These are phyloP conservation scores for Clivina fossor DNA, from an alignment of 2,888 invertebrate species.

Conservation along the genomic window DNA sequence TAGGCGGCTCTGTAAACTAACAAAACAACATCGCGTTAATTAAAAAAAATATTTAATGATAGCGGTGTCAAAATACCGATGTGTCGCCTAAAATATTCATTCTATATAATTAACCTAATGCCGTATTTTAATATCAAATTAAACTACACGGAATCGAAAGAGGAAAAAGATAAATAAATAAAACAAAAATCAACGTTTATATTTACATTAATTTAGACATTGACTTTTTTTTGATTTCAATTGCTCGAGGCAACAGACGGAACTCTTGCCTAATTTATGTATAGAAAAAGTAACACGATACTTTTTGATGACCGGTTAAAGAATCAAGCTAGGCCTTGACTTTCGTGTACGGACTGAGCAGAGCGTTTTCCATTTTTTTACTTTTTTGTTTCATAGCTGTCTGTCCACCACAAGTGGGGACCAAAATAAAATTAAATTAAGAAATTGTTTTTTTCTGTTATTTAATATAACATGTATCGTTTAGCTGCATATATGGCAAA, in stretches of 20 bases:
- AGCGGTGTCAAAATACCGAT: too few species aligned
- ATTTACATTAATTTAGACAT: conserved; percentile 20
- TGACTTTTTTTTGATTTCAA: conserved; percentile 10
- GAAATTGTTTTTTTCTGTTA: background rate
- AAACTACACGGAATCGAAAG: background rate
- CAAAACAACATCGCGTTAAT: too few species aligned
- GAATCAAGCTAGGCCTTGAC: conserved; percentile 14
- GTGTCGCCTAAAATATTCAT: too few species aligned
- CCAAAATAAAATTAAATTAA: conserved; percentile 11
- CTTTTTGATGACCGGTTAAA: background rate
- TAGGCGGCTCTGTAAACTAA: too few species aligned
- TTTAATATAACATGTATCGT: too few species aligned
- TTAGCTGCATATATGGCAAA: background rate
- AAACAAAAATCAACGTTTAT: conserved; percentile 7
- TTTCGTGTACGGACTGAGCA: conserved; percentile 4
- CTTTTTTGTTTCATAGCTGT: background rate
- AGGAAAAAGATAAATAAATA: background rate
- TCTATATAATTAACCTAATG: background rate
- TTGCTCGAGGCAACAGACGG: background rate
- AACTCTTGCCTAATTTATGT: conserved; percentile 16
- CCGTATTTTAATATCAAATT: background rate
- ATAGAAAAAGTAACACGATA: conserved; percentile 2
- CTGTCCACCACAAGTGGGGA: too few species aligned
- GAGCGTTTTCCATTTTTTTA: background rate
- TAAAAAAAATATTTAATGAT: too few species aligned